phyloP scores from a whole-genome alignment of 2,797 vertebrate genomes.

The Periophthalmus magnuspinnatus region DNA sequence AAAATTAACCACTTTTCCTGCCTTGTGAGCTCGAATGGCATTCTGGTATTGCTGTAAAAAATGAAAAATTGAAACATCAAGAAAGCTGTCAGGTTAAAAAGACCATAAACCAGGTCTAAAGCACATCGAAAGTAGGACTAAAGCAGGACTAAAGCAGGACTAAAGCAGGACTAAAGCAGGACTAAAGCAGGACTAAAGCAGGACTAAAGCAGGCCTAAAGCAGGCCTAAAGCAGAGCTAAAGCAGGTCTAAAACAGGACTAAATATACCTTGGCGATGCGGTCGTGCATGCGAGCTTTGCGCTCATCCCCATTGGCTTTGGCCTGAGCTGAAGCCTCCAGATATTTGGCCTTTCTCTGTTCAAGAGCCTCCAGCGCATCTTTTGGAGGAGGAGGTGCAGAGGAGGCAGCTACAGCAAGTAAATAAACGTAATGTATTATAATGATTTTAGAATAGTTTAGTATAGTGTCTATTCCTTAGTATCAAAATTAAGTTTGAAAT shows the following conservation, averaged over 20 bases:
- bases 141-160: neutral
- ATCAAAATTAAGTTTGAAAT: too few relatives aligned
- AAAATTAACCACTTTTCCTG: slow-evolving; percentile 86
- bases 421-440: too few relatives aligned
- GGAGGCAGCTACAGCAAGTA: slow-evolving; percentile 16
- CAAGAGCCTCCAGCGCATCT: slow-evolving; percentile 85
- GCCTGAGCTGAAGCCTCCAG: slow-evolving; percentile 86
- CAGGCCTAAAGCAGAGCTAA: neutral
- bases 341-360: slow-evolving; percentile 90
- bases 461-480: too few relatives aligned
- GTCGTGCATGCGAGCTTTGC: slow-evolving; percentile 94
- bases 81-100: neutral
- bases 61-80: slow-evolving; percentile 2
- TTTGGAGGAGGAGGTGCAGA: slow-evolving; percentile 71
- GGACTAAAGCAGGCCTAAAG: neutral
- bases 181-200: too few relatives aligned
- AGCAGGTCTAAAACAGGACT: neutral
- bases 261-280: slow-evolving; percentile 89
- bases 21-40: slow-evolving; percentile 88
- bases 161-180: too few relatives aligned
- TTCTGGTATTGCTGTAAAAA: slow-evolving; percentile 91
- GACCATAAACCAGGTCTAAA: neutral
- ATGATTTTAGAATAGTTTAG: too few relatives aligned
- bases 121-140: neutral
- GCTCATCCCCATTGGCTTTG: slow-evolving; percentile 85